These are phyloP conservation scores for Aselliscus stoliczkanus DNA, from an alignment of 2,797 vertebrate species.

Conservation along the genomic window DNA sequence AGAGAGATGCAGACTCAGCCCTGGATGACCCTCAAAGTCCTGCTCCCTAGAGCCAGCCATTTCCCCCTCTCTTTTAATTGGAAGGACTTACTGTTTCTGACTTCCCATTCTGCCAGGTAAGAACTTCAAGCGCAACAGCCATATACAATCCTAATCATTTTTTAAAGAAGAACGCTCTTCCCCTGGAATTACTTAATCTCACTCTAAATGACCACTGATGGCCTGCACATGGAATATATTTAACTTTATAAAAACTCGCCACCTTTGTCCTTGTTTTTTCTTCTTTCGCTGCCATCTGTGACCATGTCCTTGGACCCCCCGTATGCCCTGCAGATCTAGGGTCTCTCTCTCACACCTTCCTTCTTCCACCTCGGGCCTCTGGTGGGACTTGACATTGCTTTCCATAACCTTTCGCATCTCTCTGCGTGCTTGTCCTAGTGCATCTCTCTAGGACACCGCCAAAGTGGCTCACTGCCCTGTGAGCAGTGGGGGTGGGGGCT, in stretches of 20 bases:
- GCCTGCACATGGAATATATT: not conserved
- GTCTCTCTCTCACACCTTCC: no score
- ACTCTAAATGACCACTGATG: not conserved
- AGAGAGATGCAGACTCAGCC: not conserved
- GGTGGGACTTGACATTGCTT: not conserved
- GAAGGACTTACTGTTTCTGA: not conserved
- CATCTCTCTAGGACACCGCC: fast-evolving
- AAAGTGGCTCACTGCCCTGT: fast-evolving
- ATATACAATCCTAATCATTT: no score
- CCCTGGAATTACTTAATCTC: not conserved
- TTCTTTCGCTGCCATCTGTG: not conserved
- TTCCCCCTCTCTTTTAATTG: not conserved
- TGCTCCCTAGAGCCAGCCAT: not conserved
- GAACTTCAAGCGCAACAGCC: not conserved
- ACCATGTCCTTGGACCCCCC: not conserved
- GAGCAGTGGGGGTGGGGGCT: not conserved
- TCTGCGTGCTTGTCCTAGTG: not conserved
- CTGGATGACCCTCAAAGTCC: not conserved
- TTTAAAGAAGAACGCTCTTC: not conserved
- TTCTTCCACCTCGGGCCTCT: not conserved
- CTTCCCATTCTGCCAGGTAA: not conserved
- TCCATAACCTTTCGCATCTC: not conserved
- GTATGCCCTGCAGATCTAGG: not conserved
- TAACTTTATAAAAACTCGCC: not conserved
- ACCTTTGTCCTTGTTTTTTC: not conserved